Base-by-base conservation (phyloP, 2,888 invertebrate genomes). In the Drosophila affinis region DNA sequence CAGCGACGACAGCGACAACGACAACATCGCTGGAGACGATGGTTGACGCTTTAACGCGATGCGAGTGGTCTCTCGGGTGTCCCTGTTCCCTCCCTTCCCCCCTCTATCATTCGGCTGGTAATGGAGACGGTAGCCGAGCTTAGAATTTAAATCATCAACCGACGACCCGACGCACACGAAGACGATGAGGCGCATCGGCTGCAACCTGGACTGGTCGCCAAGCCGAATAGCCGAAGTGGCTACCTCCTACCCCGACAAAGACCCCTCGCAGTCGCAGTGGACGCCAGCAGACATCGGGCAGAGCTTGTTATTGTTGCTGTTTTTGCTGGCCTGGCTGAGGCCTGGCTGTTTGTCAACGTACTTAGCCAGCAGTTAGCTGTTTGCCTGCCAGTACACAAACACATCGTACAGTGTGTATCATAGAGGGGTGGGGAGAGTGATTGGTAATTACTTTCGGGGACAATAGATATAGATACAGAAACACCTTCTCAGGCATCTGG, bases 61-160 rank as follows among this genome's bases (percentile, higher is more conserved):
- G 70, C 75, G 52, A 75, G 46, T 54, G 44, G 51, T 44, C 49
- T 32, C 53, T 39, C 55, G 27, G 3, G 12, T 53, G 24, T 27
- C 62, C 61, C 24, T 9, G 18, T 17, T 3, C 47, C 29, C 32
- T 44, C 48, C 27, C 32, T 55, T 32, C 57, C 34, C n/a, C 34
- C 47, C 51, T 14, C 5, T 12, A 45, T 9, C 51, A 17, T 24
- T 10, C 53, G 51, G 52, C 49, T 64, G 59, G 7, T 61, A 18
- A 55, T 46, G 24, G 45, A 68, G 60, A 79, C 88, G 75, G 86
- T 79, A 88, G 88, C 79, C 87, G 80, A 88, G 89, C 80, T 89
- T 88, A 88, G 88, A 88, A 88, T 89, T 88, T 89, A 83, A 89
- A 89, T 88, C 85, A 89, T 83, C 89, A 82, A 71, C 63, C 63